Evolutionary conservation across 1,140 invertebrate species (phyloP).

Genomic region (Drosophila suzukii): DNA sequence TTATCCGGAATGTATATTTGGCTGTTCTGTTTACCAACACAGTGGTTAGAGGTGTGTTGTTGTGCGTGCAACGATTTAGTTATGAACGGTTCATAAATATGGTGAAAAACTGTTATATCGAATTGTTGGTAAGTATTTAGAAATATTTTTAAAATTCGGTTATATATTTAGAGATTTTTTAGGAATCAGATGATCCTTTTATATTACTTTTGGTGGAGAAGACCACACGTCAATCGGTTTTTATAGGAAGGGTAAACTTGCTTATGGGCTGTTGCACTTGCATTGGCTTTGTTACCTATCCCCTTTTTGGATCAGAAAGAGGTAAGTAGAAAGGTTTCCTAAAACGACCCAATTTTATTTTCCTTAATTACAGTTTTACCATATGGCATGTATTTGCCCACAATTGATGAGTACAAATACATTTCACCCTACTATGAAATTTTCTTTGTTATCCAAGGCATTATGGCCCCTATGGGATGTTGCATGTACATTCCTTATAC

Average conservation of each 20-base stretch:
- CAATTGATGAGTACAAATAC: slow-evolving; percentile 74
- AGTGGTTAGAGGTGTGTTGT: slow-evolving; percentile 52
- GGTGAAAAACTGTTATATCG: slow-evolving; percentile 49
- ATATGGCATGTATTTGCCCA: slow-evolving; percentile 73
- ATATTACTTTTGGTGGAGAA: slow-evolving; percentile 46
- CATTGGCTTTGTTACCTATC: slow-evolving; percentile 74
- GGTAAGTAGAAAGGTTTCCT: slow-evolving; percentile 32
- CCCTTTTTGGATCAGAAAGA: slow-evolving; percentile 67
- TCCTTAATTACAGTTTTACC: slow-evolving; percentile 56
- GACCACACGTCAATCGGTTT: slow-evolving; percentile 52
- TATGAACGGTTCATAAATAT: slow-evolving; percentile 62
- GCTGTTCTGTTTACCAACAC: slow-evolving; percentile 73
- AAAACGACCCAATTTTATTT: not conserved
- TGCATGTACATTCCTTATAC: slow-evolving; percentile 81
- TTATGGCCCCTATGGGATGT: slow-evolving; percentile 78
- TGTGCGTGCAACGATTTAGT: slow-evolving; percentile 56
- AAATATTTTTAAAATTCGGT: too few relatives aligned
- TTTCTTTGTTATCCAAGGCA: slow-evolving; percentile 70
- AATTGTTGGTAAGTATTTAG: slow-evolving; percentile 43
- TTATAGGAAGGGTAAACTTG: slow-evolving; percentile 66
- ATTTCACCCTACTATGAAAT: slow-evolving; percentile 69
- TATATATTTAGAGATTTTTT: not conserved
- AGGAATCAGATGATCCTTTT: slow-evolving; percentile 38
- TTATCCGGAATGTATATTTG: slow-evolving; percentile 71
- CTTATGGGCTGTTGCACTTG: slow-evolving; percentile 69